Evolutionary conservation across 2,113 vertebrate species (phyloP).

Genomic region (Athene noctua): DNA sequence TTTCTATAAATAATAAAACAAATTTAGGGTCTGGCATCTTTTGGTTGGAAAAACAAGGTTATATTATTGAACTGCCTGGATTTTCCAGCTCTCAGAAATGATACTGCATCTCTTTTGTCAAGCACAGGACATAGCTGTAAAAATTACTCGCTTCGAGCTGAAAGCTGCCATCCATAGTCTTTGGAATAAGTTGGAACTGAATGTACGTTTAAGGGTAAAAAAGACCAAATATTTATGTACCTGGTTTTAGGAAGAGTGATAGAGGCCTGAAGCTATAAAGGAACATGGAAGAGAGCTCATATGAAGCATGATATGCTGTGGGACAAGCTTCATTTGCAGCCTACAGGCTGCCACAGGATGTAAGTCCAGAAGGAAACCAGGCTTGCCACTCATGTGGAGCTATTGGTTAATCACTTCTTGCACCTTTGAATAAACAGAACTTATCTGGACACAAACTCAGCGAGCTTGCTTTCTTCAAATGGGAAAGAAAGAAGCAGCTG

Average conservation of each 20-base stretch:
- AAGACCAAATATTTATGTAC: neutral
- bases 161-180: neutral
- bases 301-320: neutral
- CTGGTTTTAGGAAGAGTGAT: neutral
- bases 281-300: neutral
- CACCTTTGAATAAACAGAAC: neutral
- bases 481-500: neutral
- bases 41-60: neutral
- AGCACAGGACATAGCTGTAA: neutral
- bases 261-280: neutral
- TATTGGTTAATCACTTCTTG: neutral
- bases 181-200: neutral
- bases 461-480: neutral
- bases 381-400: neutral
- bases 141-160: neutral
- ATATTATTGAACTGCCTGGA: neutral
- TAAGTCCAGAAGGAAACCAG: neutral
- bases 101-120: neutral
- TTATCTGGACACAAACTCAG: neutral
- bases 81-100: neutral
- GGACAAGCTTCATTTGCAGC: neutral
- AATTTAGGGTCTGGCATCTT: slow-evolving; percentile 10
- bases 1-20: slow-evolving; percentile 55
- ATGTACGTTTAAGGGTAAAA: neutral
- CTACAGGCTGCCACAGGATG: neutral